Evolutionary conservation across 2,888 invertebrate genomes (phyloP), one percentile per base, ranked within the genome.

Genomic region (Hemaris fuciformis): DNA sequence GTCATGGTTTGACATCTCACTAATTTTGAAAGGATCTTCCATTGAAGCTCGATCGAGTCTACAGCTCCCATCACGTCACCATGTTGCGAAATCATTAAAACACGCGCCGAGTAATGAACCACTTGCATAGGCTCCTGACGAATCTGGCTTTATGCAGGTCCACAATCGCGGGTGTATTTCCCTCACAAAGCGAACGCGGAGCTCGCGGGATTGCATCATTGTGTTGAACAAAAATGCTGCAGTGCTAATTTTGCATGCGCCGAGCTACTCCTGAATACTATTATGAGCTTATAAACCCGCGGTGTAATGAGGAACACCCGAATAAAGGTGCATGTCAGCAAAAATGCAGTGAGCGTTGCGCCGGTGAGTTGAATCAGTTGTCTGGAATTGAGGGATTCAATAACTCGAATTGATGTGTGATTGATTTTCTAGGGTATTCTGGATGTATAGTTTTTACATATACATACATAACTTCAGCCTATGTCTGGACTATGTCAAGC

Each of bases 161-260:
- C 83, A 84, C 85, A 84, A 87, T 85, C 79, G 76, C 76, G 79
- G 77, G 79, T 73, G 77, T 77, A 80, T 80, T 81, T 78, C 76
- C 74, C 78, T 77, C 74, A 88, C 86, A 89, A 90, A 89, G 87
- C 79, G 75, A 74, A 73, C 70, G 75, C 81, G 73, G 81, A 81
- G 81, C 75, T 75, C 76, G 67, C 66, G 72, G 77, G 83, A 87
- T 90, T 88, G 84, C 88, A 84, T 88, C 87, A 89, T 89, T 89
- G 89, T 90, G 81, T 80, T 78, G 68, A 77, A 88, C 85, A 88
- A 89, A 90, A 89, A 88, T 84, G 82, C 84, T 83, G 80, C 81
- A 81, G 79, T 81, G 78, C 87, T 87, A 89, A 89, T 89, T 89
- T 86, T 75, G 79, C 79, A 88, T 88, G 84, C 85, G 79, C 81